Percentiles rank a stretch among this genome's conserved stretches.
Conservation (phyloP, 1,140 invertebrate genomes). For the Muscidifurax raptorellus region DNA sequence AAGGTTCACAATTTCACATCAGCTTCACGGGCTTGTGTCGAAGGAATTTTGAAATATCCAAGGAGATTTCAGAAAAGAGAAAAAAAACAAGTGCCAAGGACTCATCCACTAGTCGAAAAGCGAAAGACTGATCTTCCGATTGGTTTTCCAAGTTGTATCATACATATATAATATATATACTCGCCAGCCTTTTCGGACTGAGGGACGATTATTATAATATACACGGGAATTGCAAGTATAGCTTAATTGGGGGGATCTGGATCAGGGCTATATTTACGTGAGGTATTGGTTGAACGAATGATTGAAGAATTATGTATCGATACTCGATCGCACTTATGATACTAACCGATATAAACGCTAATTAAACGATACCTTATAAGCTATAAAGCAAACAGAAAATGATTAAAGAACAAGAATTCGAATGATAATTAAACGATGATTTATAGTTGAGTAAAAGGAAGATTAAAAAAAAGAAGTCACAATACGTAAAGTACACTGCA, state of each 20-base stretch:
- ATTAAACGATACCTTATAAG: constrained; percentile 34
- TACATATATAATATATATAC: background rate
- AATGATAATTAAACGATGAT: constrained; percentile 44
- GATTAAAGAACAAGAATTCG: constrained; percentile 35
- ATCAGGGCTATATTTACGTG: background rate
- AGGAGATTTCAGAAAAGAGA: background rate
- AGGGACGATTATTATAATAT: background rate
- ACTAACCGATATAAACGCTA: constrained; percentile 25
- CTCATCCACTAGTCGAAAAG: background rate
- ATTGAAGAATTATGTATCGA: background rate
- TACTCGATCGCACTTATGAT: constrained; percentile 35
- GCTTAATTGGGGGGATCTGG: background rate
- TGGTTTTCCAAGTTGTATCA: background rate
- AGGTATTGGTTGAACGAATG: background rate
- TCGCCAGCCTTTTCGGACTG: background rate
- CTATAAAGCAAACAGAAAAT: constrained; percentile 53
- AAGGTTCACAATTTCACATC: background rate
- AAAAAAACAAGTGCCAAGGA: background rate
- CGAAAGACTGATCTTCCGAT: background rate
- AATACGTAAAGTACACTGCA: constrained; percentile 57
- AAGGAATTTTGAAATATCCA: background rate
- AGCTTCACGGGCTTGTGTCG: background rate
- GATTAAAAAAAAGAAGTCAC: constrained; percentile 17
- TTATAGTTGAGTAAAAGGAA: background rate
- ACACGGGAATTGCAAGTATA: background rate